Evolutionary conservation across 2,888 invertebrate genomes (phyloP).

Genomic region (Epistrophella euchroma): DNA sequence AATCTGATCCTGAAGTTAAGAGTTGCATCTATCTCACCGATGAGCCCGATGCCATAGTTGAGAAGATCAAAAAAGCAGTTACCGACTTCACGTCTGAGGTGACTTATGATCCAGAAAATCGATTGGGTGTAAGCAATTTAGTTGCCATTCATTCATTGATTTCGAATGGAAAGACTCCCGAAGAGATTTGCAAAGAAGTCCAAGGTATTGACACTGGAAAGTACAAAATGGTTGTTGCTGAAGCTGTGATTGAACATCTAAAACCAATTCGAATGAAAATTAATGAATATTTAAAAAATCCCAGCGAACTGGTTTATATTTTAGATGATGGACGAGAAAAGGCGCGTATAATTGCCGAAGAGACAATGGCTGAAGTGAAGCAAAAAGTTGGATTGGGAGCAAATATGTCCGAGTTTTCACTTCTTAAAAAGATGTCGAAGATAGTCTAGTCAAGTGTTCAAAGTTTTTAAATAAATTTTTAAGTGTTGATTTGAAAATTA

Average conservation of each 20-base stretch:
- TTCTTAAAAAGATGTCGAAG: constrained; percentile 30
- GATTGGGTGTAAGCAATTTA: constrained; percentile 96
- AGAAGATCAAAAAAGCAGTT: constrained; percentile 93
- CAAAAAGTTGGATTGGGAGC: constrained; percentile 86
- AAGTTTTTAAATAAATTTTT: constrained; percentile 29
- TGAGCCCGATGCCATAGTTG: constrained; percentile 87
- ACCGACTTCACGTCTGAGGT: constrained; percentile 95
- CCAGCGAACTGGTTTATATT: constrained; percentile 86
- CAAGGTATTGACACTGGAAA: constrained; percentile 89
- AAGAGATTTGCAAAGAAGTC: constrained; percentile 89
- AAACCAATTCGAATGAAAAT: constrained; percentile 88
- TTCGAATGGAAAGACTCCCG: constrained; percentile 86
- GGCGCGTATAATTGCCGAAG: constrained; percentile 87
- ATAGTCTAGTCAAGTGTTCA: neutral
- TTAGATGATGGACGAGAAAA: constrained; percentile 87
- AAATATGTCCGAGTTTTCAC: constrained; percentile 14
- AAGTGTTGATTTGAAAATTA: constrained; percentile 10
- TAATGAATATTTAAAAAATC: constrained; percentile 85
- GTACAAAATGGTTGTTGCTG: constrained; percentile 90
- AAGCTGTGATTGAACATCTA: constrained; percentile 88
- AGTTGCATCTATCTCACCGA: constrained; percentile 93
- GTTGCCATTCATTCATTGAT: constrained; percentile 92
- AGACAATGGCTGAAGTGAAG: constrained; percentile 87
- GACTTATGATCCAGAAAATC: constrained; percentile 89
- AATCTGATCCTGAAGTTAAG: constrained; percentile 92